Base-by-base conservation (phyloP, 2,797 vertebrate species). In the Taeniopygia guttata region DNA sequence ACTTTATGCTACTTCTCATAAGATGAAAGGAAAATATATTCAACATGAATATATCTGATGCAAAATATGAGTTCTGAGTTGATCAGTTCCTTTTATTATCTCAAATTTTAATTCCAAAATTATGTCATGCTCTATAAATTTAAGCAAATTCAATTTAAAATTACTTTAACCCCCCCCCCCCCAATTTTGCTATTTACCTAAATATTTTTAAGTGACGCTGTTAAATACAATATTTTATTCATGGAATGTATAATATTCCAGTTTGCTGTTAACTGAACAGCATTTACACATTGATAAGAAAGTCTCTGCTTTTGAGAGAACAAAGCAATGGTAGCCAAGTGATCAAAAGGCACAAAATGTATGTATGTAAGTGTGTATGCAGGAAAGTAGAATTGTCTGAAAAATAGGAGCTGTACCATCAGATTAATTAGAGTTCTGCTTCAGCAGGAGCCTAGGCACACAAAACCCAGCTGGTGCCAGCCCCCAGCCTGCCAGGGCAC, bases 301-400 rank as follows among this genome's bases (percentile, higher is more conserved):
- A 81, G 27, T 70, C 43, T 94, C 84, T 77, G 40, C 84, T 93
- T 89, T 76, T 51, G 68, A 85, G 91, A 93, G 79, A 68, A 91
- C 66, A 87, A 75, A 95, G 90, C 78, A 80, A 74, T 80, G n/a
- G 72, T 38, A 51, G 76, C 58, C 89, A 45, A 46, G 67, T 19
- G 75, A 72, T 89, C 74, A 78, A 85, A 74, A 95, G 91, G 69
- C 82, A 62, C 76, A 78, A 72, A 34, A 23, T 79, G 85, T 56
- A 43, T n/a, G 83, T 58, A 32, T 46, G 56, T 80, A 64, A 27
- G 46, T 36, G 46, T 11, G 75, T 54, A 9, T 56, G 74, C 48
- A 89, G 82, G 86, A 60, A 88, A 62, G 19, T 20, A 66, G 76
- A 69, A 59, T 11, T 43, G 64, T 30, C 63, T 89, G 32, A 21